A percentile compares a stretch with the other conserved stretches of the same genome.
Evolutionary conservation across 2,797 vertebrate genomes (phyloP).

Genomic region (Alca torda): DNA sequence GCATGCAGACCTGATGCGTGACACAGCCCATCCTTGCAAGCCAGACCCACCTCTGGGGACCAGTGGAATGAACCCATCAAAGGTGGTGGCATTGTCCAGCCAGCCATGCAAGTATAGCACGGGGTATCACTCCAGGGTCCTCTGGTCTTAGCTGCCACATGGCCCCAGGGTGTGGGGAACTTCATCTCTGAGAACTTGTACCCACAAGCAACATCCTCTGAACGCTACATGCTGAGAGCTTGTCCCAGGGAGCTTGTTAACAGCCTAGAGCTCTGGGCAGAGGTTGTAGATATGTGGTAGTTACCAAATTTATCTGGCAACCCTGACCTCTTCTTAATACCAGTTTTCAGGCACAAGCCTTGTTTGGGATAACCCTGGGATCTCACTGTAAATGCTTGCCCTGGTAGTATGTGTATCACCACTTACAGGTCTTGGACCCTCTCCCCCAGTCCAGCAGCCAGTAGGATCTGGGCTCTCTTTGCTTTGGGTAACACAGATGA

Average conservation of each 20-base stretch:
- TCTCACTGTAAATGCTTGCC: background rate
- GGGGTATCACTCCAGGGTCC: conserved; percentile 73
- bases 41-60: conserved; percentile 76
- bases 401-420: background rate
- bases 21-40: background rate
- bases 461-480: background rate
- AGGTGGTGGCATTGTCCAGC: conserved; percentile 83
- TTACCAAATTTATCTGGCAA: background rate
- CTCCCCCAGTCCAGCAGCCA: background rate
- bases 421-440: background rate
- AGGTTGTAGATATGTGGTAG: background rate
- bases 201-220: background rate
- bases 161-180: conserved; percentile 79
- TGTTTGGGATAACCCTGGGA: background rate
- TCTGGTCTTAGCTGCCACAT: conserved; percentile 80
- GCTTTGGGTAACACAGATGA: background rate
- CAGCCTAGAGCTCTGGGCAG: background rate
- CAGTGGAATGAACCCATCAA: conserved; percentile 80
- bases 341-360: background rate
- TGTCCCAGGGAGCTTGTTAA: background rate
- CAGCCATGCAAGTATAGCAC: conserved; percentile 85
- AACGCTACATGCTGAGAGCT: background rate
- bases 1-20: background rate
- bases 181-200: conserved; percentile 68
- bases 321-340: background rate